Evolutionary conservation across 2,888 invertebrate species (phyloP).

Genomic region (Mimas tiliae): DNA sequence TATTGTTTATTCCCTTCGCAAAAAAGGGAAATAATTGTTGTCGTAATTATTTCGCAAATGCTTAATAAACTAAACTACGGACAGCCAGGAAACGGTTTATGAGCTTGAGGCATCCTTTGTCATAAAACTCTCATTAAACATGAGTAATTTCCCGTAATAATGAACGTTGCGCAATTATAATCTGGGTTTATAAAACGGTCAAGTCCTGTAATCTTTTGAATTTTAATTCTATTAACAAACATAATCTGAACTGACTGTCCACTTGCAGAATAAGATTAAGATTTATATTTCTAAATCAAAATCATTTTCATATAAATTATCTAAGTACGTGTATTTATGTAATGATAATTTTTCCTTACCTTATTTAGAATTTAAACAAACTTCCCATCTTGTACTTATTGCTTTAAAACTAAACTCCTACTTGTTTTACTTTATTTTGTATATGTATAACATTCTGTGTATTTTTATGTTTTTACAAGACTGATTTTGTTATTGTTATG

Average conservation of each 20-base stretch:
- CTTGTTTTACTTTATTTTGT: too few relatives aligned
- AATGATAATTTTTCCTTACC: too few relatives aligned
- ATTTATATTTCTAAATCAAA: too few relatives aligned
- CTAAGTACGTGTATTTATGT: too few relatives aligned
- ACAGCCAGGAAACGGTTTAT: constrained; percentile 33
- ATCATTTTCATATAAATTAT: too few relatives aligned
- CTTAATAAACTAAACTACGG: constrained; percentile 51
- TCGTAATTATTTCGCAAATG: constrained; percentile 25
- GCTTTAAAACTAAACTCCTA: too few relatives aligned
- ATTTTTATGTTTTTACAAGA: too few relatives aligned
- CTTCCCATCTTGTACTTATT: too few relatives aligned
- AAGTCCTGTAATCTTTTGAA: constrained; percentile 38
- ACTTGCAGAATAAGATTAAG: too few relatives aligned
- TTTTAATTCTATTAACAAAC: neutral
- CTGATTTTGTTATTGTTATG: too few relatives aligned
- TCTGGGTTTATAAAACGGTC: constrained; percentile 54
- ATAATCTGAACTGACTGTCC: neutral
- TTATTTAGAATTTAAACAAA: too few relatives aligned
- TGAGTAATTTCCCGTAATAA: constrained; percentile 65
- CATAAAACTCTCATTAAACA: constrained; percentile 66
- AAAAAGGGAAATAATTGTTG: neutral
- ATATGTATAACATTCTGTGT: too few relatives aligned
- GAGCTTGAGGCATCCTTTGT: constrained; percentile 5
- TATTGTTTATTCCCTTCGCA: neutral
- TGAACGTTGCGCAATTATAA: constrained; percentile 46